phyloP scores from a whole-genome alignment of 2,113 vertebrate species.

The Saccopteryx bilineata region DNA sequence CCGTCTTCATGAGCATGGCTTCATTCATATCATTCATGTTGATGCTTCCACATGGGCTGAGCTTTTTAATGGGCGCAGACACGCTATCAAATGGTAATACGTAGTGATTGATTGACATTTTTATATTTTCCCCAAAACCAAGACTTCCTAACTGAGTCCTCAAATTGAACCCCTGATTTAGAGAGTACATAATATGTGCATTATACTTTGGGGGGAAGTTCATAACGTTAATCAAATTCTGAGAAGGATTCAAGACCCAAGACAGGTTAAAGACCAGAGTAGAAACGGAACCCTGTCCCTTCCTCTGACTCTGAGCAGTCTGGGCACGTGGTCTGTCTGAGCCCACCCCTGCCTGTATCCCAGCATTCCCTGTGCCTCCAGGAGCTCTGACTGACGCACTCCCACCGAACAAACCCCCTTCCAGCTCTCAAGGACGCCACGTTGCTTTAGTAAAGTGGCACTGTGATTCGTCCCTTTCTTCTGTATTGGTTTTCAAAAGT shows the following conservation, averaged over 20 bases:
- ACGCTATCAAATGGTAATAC: background rate
- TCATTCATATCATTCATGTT: background rate
- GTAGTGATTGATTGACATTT: background rate
- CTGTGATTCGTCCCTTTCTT: background rate
- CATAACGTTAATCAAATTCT: background rate
- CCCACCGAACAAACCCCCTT: background rate
- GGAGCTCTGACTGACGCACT: background rate
- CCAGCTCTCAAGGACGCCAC: background rate
- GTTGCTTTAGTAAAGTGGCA: background rate
- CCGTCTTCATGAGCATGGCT: background rate
- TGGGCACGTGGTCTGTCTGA: background rate
- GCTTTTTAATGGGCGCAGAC: background rate
- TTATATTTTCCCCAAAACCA: background rate
- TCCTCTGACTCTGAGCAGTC: background rate
- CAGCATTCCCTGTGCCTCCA: background rate
- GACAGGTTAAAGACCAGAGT: background rate
- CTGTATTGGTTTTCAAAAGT: background rate
- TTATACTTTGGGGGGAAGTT: background rate
- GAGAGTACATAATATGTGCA: background rate
- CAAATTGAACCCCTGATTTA: background rate
- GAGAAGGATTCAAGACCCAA: background rate
- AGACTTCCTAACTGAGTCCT: background rate
- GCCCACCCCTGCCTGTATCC: background rate
- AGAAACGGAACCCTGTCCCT: too few species aligned
- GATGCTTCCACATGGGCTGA: background rate